phyloP scores from a whole-genome alignment of 2,113 vertebrate species.

The Sinocyclocheilus grahami region DNA sequence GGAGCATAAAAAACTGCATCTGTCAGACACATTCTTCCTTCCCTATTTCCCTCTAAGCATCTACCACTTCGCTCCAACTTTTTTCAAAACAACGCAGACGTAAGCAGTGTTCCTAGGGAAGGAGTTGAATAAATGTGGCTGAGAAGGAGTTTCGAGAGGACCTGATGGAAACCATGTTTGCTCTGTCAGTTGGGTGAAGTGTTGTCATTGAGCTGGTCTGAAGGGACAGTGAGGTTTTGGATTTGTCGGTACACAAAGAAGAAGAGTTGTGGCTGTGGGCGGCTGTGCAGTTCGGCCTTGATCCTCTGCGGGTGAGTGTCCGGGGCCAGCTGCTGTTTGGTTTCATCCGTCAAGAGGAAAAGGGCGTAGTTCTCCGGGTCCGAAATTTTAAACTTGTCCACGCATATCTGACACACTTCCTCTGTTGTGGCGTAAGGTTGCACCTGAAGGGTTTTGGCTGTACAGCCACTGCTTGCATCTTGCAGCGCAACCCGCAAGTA shows the following conservation, averaged over 20 bases:
- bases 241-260: slow-evolving; percentile 89
- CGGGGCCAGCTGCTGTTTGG: slow-evolving; percentile 90
- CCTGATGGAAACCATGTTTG: background rate
- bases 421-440: slow-evolving; percentile 89
- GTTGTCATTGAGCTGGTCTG: slow-evolving; percentile 45
- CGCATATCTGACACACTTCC: slow-evolving; percentile 91
- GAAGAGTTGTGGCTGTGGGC: slow-evolving; percentile 80
- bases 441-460: slow-evolving; percentile 91
- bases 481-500: slow-evolving; percentile 95
- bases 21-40: slow-evolving; percentile 62
- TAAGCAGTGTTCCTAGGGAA: slow-evolving; percentile 25
- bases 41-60: slow-evolving; percentile 53
- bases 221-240: slow-evolving; percentile 62
- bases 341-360: slow-evolving; percentile 88
- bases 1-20: slow-evolving; percentile 49
- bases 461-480: slow-evolving; percentile 85
- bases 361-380: slow-evolving; percentile 86
- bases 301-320: slow-evolving; percentile 95
- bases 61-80: slow-evolving; percentile 50
- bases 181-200: slow-evolving; percentile 39
- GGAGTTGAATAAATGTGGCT: slow-evolving; percentile 46
- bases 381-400: slow-evolving; percentile 87
- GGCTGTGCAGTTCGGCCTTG: slow-evolving; percentile 92
- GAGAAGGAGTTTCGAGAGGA: slow-evolving; percentile 20
- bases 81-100: slow-evolving; percentile 34